phyloP scores from a whole-genome alignment of 1,140 invertebrate genomes.

The Gryllus bimaculatus region DNA sequence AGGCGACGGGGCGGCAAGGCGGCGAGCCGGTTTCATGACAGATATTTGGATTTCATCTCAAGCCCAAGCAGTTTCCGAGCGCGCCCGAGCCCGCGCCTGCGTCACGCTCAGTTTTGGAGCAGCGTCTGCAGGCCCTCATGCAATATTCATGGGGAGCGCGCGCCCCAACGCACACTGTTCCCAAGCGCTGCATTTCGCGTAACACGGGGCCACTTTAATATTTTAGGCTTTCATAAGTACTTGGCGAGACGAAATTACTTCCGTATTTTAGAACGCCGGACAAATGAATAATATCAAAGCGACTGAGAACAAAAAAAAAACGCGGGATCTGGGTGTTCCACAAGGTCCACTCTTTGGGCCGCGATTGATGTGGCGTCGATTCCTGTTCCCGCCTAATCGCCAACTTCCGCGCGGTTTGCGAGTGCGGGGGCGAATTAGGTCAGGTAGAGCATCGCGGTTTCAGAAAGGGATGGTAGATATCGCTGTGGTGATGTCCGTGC shows the following conservation, averaged over 20 bases:
- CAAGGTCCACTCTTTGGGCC: too few relatives aligned
- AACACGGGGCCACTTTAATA: background rate
- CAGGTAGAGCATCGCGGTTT: background rate
- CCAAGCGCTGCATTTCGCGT: background rate
- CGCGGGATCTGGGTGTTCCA: too few relatives aligned
- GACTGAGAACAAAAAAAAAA: background rate
- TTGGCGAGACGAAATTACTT: background rate
- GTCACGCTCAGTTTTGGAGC: background rate
- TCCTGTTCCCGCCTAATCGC: background rate
- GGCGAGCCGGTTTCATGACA: background rate
- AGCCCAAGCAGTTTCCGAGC: background rate
- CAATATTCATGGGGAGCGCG: background rate
- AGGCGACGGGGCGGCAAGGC: too few relatives aligned
- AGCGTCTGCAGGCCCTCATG: background rate
- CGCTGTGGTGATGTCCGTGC: background rate
- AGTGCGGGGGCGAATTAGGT: background rate
- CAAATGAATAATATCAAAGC: constrained; percentile 1
- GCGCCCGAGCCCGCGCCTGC: too few relatives aligned
- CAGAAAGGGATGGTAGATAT: background rate
- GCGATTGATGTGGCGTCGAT: background rate
- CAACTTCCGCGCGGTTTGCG: too few relatives aligned
- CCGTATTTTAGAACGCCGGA: background rate
- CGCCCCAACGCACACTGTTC: background rate
- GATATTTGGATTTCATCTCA: constrained; percentile 5
- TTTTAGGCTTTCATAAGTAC: constrained; percentile 1